Evolutionary conservation across 2,113 vertebrate genomes (phyloP), one percentile per base, ranked within the genome.

Genomic region (Chaenogobius annularis): DNA sequence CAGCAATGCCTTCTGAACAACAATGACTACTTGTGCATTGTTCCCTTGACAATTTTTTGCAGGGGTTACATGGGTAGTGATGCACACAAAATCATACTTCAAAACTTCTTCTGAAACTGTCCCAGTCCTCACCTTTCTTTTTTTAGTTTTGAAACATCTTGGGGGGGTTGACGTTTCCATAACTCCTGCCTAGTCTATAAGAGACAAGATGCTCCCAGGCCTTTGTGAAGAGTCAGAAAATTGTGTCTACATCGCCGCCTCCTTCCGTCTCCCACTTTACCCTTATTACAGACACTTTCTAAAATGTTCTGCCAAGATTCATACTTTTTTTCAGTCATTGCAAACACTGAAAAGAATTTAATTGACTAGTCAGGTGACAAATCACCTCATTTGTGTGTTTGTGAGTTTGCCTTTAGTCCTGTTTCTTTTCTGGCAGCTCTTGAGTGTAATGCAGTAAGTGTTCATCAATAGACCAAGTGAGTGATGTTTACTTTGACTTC

Each of bases 11-110:
- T 31, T 4, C 26, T 31, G 26, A 31, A 31, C 37, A 40, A 40
- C 37, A 40, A 40, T 40, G 37, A 40, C 37, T 40, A 7, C 37
- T 40, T 40, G 37, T 20, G 7, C n/a, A 7, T 55, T 20, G 83
- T 88, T 89, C 88, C 89, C 88, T 84, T 85, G 88, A 89, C 86
- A 83, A 87, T 83, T 72, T 73, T 82, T 74, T 64, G 83, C 80
- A 67, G 64, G 66, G 82, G 81, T 83, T 85, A 85, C 85, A 82
- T 70, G 73, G 85, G 83, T 74, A 71, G 80, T 83, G 81, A 81
- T 70, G 20, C 31, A 26, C 35, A 70, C 66, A 40, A 48, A 86
- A 81, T 77, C 68, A 65, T 37, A 40, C 35, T 63, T 43, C 35
- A 43, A 63, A 26, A 58, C 10, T 76, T 66, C 62, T 46, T 56